Evolutionary conservation across 2,113 vertebrate genomes (phyloP).

Genomic region (Argyrosomus japonicus): DNA sequence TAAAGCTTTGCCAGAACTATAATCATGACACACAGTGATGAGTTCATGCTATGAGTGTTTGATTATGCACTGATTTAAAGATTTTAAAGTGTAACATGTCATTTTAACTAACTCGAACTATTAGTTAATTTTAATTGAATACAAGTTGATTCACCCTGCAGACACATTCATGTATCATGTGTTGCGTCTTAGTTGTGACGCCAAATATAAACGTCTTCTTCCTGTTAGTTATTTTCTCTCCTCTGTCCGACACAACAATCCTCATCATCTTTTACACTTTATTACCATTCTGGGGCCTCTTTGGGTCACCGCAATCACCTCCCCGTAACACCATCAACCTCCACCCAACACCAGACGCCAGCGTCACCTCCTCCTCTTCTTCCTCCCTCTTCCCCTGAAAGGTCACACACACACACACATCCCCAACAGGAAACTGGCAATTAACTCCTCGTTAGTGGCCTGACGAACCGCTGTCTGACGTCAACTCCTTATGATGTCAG

Average conservation of each 20-base stretch:
- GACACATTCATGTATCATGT: not conserved
- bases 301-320: conserved; percentile 40
- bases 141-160: not conserved
- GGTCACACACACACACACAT: not conserved
- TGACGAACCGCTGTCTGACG: conserved; percentile 37
- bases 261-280: conserved; percentile 13
- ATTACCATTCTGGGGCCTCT: conserved; percentile 1
- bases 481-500: conserved; percentile 54
- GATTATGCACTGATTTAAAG: too few species aligned
- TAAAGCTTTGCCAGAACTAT: too few species aligned
- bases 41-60: too few species aligned
- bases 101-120: too few species aligned
- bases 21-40: too few species aligned
- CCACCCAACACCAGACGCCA: conserved; percentile 11
- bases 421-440: conserved; percentile 55
- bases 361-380: conserved; percentile 1
- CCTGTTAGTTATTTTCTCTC: not conserved
- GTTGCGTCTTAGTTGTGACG: not conserved
- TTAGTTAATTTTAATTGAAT: not conserved
- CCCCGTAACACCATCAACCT: conserved; percentile 13
- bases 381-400: not conserved
- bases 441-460: conserved; percentile 70
- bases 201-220: not conserved
- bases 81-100: too few species aligned
- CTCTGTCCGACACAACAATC: not conserved